Percentiles rank a stretch among this genome's conserved stretches.
Evolutionary conservation across 2,113 vertebrate species (phyloP).

Genomic region (Forbesichthys agassizii): DNA sequence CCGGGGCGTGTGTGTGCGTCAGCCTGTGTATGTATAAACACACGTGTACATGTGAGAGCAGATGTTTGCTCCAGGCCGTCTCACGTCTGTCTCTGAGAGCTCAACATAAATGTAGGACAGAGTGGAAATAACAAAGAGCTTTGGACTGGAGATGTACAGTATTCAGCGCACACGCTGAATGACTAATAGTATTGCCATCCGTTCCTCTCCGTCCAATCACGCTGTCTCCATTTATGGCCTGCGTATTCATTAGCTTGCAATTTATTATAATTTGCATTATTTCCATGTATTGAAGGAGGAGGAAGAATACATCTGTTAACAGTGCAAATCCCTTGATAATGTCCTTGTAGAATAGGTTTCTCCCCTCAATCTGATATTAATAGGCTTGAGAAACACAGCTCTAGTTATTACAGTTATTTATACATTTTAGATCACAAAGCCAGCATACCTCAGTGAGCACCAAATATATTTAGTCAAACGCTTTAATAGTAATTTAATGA

Average conservation of each 20-base stretch:
- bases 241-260: slow-evolving; percentile 67
- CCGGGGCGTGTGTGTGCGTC: slow-evolving; percentile 43
- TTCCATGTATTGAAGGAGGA: slow-evolving; percentile 69
- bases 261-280: slow-evolving; percentile 72
- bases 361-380: slow-evolving; percentile 64
- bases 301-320: slow-evolving; percentile 75
- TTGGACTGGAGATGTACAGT: slow-evolving; percentile 37
- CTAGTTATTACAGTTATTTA: slow-evolving; percentile 74
- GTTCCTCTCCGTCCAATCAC: slow-evolving; percentile 53
- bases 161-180: slow-evolving; percentile 48
- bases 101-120: slow-evolving; percentile 69
- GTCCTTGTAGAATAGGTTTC: slow-evolving; percentile 52
- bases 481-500: slow-evolving; percentile 78
- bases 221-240: slow-evolving; percentile 46
- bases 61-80: slow-evolving; percentile 74
- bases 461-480: slow-evolving; percentile 73
- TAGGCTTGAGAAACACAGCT: slow-evolving; percentile 62
- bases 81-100: slow-evolving; percentile 67
- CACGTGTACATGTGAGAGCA: slow-evolving; percentile 74
- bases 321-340: slow-evolving; percentile 63
- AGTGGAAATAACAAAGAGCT: slow-evolving; percentile 69
- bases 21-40: slow-evolving; percentile 58
- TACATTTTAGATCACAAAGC: slow-evolving; percentile 73
- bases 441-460: slow-evolving; percentile 71
- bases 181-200: slow-evolving; percentile 50